Conservation (phyloP, 2,888 invertebrate genomes). For the Campoplex capitator region DNA sequence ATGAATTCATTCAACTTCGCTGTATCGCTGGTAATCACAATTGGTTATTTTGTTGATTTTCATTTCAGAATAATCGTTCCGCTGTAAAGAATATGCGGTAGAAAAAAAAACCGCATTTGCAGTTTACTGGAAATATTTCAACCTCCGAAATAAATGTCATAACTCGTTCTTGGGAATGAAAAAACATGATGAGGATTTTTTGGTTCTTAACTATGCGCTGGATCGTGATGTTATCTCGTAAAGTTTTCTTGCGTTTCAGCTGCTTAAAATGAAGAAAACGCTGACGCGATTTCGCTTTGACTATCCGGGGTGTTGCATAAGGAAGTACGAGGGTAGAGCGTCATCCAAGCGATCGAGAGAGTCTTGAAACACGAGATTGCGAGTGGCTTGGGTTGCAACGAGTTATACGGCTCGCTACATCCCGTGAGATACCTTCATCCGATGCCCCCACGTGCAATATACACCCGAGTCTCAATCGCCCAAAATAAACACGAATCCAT, state of each 20-base stretch:
- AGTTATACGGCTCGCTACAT: constrained; percentile 82
- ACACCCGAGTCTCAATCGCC: constrained; percentile 7
- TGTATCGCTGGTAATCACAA: too few relatives aligned
- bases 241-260: neutral
- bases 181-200: neutral
- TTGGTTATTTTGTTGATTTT: neutral
- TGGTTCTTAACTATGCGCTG: neutral
- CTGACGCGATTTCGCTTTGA: constrained; percentile 46
- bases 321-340: constrained; percentile 56
- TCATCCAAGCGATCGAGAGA: constrained; percentile 62
- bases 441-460: constrained; percentile 61
- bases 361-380: constrained; percentile 71
- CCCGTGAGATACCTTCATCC: constrained; percentile 79
- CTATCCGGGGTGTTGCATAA: constrained; percentile 46
- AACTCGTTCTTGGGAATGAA: neutral
- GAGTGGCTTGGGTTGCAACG: constrained; percentile 83
- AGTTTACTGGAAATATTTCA: neutral
- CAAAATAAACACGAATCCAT: neutral
- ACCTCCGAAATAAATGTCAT: too few relatives aligned
- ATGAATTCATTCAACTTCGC: too few relatives aligned
- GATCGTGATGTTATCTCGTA: neutral
- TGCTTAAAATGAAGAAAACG: constrained; percentile 36
- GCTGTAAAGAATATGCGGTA: neutral
- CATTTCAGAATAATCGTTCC: neutral
- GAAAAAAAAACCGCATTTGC: too few relatives aligned